Base-by-base conservation (phyloP, 53 echinoderm and acorn worm species). In the Henricia sp. region DNA sequence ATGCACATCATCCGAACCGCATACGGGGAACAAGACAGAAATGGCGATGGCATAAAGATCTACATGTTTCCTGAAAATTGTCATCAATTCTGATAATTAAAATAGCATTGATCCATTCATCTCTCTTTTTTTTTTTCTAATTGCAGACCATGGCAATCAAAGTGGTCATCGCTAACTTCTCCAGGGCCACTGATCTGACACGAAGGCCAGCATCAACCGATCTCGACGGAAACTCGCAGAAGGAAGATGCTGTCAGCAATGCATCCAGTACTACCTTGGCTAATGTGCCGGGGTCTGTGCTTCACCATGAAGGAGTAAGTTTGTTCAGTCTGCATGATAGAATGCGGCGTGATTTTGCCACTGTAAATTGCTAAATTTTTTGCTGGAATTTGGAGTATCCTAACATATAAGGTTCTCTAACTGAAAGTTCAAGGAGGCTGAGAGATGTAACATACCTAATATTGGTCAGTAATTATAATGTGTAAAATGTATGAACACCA, bases 141-240 rank as follows among this genome's bases (percentile, higher is more conserved):
- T 80, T 72, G 41, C 92, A 97, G 97, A 95, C 85, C 43, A 90
- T 90, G 90, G 85, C 75, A 12, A 65, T 97, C 12, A 88, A 92
- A 63, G 93, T 90, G 6, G 95, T 97, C 52, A 97, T 97, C 70
- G 82, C 94, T 19, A 95, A 94, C 84, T 97, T 97, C 59, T 84
- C 87, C 67, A 88, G 87, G 75, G 85, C 97, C 29, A 78, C 86
- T 3, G 97, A 97, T 58, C 82, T 95, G 59, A 89, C 92, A 68
- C 92, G 88, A 8, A 73, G 24, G 51, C 70, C 70, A 28, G 35
- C 53, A 20, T 67, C 86, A 25, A 17, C 50, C 12, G 44, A 71
- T 11, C 21, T 29, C 12, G 58, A 71, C 2, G 37, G 39, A 20
- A 63, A 30, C 28, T 26, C 51, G 10, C 63, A 42, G 9, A 59